Conservation (phyloP, 2,113 vertebrate species). For the Solea senegalensis region DNA sequence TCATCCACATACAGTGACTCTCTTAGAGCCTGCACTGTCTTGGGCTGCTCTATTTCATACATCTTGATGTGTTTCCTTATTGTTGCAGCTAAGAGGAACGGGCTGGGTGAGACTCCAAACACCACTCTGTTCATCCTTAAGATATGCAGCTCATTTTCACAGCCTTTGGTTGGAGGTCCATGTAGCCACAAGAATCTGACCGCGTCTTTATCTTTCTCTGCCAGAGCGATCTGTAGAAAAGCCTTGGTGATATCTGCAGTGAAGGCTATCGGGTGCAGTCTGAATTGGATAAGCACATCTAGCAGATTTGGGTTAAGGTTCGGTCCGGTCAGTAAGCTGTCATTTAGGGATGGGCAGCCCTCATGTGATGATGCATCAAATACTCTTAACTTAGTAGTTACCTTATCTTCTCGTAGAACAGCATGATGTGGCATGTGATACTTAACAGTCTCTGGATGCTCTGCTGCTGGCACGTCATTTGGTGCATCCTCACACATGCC, state of each 20-base stretch:
- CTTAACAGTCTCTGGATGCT: not conserved
- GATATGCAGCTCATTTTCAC: not conserved
- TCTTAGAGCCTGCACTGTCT: not conserved
- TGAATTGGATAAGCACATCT: slow-evolving; percentile 3
- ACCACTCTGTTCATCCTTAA: slow-evolving; percentile 8
- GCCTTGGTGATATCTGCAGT: not conserved
- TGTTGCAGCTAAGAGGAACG: slow-evolving; percentile 13
- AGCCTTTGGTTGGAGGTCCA: not conserved
- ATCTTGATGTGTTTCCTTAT: not conserved
- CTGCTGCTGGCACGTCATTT: no score
- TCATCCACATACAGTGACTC: slow-evolving; percentile 12
- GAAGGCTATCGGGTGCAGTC: not conserved
- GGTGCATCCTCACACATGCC: no score
- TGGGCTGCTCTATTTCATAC: not conserved
- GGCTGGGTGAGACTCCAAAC: slow-evolving; percentile 8
- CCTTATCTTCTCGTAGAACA: not conserved
- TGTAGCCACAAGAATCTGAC: not conserved
- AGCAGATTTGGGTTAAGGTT: not conserved
- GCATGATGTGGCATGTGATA: not conserved
- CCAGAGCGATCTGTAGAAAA: slow-evolving; percentile 1
- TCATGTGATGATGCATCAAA: no score
- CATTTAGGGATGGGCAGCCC: no score
- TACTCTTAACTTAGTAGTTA: not conserved
- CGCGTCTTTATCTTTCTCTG: slow-evolving; percentile 1
- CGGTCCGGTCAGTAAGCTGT: not conserved